Conservation (phyloP, 1,140 invertebrate genomes). For the Orius laevigatus region DNA sequence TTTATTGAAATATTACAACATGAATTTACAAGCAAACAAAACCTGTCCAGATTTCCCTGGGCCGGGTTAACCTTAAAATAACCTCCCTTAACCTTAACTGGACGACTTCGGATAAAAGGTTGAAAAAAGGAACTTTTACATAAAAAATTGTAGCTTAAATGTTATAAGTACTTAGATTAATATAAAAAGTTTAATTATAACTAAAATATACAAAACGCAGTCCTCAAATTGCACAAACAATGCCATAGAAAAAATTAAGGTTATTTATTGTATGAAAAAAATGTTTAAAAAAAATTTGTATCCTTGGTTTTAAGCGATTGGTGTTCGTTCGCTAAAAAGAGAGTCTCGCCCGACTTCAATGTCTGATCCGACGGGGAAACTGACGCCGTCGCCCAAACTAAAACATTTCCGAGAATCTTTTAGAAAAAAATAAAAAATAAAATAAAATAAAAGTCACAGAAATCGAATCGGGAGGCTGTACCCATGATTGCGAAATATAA, state of each 20-base stretch:
- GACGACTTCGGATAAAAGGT: too few species aligned
- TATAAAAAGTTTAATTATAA: too few species aligned
- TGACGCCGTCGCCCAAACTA: constrained; percentile 62
- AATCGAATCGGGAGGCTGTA: constrained; percentile 9
- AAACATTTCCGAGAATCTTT: constrained; percentile 12
- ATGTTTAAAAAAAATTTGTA: constrained; percentile 3
- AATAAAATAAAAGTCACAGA: constrained; percentile 4
- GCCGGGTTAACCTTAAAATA: background rate
- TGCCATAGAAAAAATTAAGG: constrained; percentile 5
- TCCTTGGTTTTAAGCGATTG: background rate
- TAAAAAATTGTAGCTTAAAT: too few species aligned
- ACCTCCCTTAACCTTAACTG: background rate
- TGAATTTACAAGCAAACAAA: background rate
- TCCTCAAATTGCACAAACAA: background rate
- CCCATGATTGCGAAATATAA: constrained; percentile 6
- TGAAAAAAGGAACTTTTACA: too few species aligned
- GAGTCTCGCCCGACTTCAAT: constrained; percentile 66
- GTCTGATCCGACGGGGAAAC: constrained; percentile 61
- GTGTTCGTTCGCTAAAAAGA: constrained; percentile 33
- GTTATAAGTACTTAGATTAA: too few species aligned
- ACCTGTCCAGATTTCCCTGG: background rate
- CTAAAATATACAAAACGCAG: too few species aligned
- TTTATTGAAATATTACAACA: constrained; percentile 1
- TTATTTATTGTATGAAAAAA: constrained; percentile 5
- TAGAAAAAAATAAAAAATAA: background rate